Percentiles rank a stretch among this genome's conserved stretches.
Evolutionary conservation across 2,797 vertebrate genomes (phyloP).

Genomic region (Oryzias sinensis): DNA sequence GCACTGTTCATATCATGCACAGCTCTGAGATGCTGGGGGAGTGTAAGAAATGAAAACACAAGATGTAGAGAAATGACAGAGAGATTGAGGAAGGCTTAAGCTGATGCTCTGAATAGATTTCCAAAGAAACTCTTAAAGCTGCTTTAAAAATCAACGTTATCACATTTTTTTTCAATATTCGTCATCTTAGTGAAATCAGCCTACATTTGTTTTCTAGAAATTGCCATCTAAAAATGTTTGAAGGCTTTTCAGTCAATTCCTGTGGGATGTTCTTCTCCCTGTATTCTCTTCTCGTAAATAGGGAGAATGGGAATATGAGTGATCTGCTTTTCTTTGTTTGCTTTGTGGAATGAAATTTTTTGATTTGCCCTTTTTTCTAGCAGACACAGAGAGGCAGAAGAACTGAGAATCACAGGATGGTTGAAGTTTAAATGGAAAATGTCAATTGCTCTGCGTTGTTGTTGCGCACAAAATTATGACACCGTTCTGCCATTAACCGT

Average conservation of each 20-base stretch:
- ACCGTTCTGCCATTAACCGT: slow-evolving; percentile 10
- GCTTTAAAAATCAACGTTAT: slow-evolving; percentile 68
- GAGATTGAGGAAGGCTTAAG: slow-evolving; percentile 43
- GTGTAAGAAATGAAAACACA: slow-evolving; percentile 31
- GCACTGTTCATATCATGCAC: slow-evolving; percentile 32
- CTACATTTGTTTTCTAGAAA: slow-evolving; percentile 40
- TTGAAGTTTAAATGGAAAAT: slow-evolving; percentile 48
- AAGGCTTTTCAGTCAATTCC: slow-evolving; percentile 47
- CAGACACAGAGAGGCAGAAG: slow-evolving; percentile 22
- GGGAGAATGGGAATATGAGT: slow-evolving; percentile 18
- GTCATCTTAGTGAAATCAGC: slow-evolving; percentile 56
- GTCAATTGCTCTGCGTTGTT: slow-evolving; percentile 35
- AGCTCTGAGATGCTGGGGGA: slow-evolving; percentile 11
- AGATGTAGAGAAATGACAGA: slow-evolving; percentile 14
- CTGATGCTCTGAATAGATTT: slow-evolving; percentile 60
- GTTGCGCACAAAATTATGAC: neutral
- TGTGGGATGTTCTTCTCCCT: slow-evolving; percentile 16
- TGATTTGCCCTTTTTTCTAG: neutral
- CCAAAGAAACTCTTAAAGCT: slow-evolving; percentile 66
- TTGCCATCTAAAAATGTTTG: slow-evolving; percentile 41
- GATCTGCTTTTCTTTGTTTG: slow-evolving; percentile 22
- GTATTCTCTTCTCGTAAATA: slow-evolving; percentile 27
- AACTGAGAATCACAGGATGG: slow-evolving; percentile 11
- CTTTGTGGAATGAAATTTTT: slow-evolving; percentile 18
- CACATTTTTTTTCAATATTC: slow-evolving; percentile 47